A percentile compares a stretch with the other conserved stretches of the same genome.
These are phyloP conservation scores for Cardinalis cardinalis DNA, from an alignment of 2,113 vertebrate genomes.

Conservation along the genomic window DNA sequence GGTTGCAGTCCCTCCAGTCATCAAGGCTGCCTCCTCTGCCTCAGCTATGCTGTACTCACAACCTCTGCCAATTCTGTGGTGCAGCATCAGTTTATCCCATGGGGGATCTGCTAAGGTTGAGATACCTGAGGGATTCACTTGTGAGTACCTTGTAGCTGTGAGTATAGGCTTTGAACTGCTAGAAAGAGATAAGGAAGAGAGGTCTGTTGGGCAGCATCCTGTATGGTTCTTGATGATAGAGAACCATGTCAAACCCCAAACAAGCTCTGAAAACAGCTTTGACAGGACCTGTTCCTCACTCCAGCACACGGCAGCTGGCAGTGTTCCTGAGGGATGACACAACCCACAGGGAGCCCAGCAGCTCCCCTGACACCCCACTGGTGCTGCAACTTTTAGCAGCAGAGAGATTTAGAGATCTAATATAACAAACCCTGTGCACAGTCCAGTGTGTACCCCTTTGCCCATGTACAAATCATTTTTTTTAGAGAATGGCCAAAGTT, in stretches of 20 bases:
- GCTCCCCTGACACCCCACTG: background rate
- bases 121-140: background rate
- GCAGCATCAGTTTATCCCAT: accelerated
- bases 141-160: background rate
- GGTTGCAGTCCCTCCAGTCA: background rate
- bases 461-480: background rate
- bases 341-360: accelerated
- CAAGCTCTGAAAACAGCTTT: background rate
- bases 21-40: background rate
- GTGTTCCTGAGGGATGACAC: background rate
- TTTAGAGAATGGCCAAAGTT: background rate
- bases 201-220: background rate
- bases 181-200: background rate
- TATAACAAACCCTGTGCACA: accelerated
- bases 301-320: background rate
- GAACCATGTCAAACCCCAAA: background rate
- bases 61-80: accelerated
- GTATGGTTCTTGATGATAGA: accelerated
- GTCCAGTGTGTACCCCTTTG: background rate
- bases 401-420: accelerated
- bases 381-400: background rate
- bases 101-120: background rate
- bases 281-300: accelerated
- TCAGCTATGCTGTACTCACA: accelerated
- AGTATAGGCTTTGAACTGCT: background rate